Base-by-base conservation (phyloP, 2,797 vertebrate species). In the Macroramphosus scolopax region DNA sequence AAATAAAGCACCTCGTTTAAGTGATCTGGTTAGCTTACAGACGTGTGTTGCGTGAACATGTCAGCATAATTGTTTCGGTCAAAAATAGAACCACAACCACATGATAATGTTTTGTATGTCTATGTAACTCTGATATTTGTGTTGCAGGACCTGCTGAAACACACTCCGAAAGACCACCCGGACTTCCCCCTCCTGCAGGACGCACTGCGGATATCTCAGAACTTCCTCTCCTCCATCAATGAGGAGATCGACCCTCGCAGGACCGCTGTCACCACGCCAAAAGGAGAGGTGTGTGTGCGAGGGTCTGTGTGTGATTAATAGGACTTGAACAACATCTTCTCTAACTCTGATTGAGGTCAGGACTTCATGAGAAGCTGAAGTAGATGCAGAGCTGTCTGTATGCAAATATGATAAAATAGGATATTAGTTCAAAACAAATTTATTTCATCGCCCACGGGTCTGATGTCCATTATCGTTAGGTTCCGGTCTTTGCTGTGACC, bases 161-260 rank as follows among this genome's bases (percentile, higher is more conserved):
- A 98, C 88, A 98, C 96, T 0, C 95, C 96, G 0, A 90, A 95
- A 5, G 94, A 98, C 83, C 96, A 99, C 80, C 96, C 96, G 0
- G 96, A 99, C 86, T 98, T 97, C 77, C 93, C 94, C 0, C 87
- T 99, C 32, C 92, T 99, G 9, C 95, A 98, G 87, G 94, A 99
- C 0, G 96, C 96, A 7, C 90, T 98, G 51, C 90, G 95, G 49
- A 98, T 98, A 87, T 98, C 96, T 0, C 96, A 99, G 84, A 99
- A 97, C 84, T 99, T 99, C 78, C 91, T 99, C 12, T 98, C 96
- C 76, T 98, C 94, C 85, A 98, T 98, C 88, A 97, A 98, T 5
- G 96, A 98, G 81, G 96, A 98, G 80, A 97, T 99, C 0, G 95
- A 97, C 57, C 95, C 94, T 2, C 91, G 96, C 53, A 89, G 95